These are phyloP conservation scores for Stegophylla sp. DNA, from an alignment of 2,888 invertebrate genomes.

Conservation along the genomic window DNA sequence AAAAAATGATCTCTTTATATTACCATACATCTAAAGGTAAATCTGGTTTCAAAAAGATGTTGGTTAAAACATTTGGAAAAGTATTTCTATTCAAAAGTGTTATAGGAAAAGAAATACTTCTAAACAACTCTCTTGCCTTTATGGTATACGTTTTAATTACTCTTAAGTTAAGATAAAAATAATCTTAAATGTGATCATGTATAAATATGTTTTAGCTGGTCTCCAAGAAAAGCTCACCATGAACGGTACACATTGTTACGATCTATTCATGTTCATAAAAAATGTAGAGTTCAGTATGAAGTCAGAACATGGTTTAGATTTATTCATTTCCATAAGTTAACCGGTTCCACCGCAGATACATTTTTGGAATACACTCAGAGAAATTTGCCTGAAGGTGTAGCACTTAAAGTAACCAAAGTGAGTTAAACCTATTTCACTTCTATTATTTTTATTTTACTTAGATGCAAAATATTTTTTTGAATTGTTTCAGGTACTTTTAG, in stretches of 20 bases:
- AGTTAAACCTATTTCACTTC: conserved; percentile 4
- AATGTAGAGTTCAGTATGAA: conserved; percentile 95
- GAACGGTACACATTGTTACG: conserved; percentile 82
- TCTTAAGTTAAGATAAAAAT: too few relatives aligned
- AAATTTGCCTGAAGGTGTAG: conserved; percentile 96
- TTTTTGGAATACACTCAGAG: conserved; percentile 94
- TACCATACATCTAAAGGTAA: too few relatives aligned
- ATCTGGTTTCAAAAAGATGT: too few relatives aligned
- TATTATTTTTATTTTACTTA: neutral
- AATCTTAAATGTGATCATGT: too few relatives aligned
- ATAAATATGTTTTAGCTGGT: conserved; percentile 71
- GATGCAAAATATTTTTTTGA: neutral
- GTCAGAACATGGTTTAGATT: conserved; percentile 88
- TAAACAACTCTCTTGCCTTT: too few relatives aligned
- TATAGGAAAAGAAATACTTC: too few relatives aligned
- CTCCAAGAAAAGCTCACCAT: conserved; percentile 75
- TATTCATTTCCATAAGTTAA: conserved; percentile 81
- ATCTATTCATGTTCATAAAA: conserved; percentile 88
- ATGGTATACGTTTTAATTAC: too few relatives aligned
- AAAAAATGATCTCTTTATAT: too few relatives aligned
- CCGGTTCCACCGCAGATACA: conserved; percentile 94
- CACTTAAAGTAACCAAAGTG: conserved; percentile 86
- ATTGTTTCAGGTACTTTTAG: conserved; percentile 45
- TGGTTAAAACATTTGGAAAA: too few relatives aligned
- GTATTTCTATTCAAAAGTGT: too few relatives aligned